These are phyloP conservation scores for Choristoneura fumiferana DNA, from an alignment of 1,140 invertebrate species.

Conservation along the genomic window DNA sequence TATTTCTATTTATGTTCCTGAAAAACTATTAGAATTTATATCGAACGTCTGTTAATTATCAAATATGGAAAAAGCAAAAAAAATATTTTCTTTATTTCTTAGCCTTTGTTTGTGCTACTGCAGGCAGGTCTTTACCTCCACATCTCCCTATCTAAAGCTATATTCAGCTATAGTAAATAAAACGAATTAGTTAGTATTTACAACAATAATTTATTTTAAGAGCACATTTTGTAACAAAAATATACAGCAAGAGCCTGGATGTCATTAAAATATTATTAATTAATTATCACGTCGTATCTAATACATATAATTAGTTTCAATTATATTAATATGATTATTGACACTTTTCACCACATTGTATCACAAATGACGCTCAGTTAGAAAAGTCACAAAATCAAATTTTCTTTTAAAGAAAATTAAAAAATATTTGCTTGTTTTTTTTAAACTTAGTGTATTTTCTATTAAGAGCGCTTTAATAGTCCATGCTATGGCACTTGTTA, in stretches of 20 bases:
- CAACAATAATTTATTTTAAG: conserved; percentile 14
- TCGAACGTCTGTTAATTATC: too few species aligned
- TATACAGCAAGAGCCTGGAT: background rate
- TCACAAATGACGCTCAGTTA: conserved; percentile 4
- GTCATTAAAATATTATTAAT: background rate
- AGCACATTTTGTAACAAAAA: conserved; percentile 2
- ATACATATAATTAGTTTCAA: conserved; percentile 1
- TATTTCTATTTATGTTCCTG: too few species aligned
- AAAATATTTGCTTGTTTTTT: too few species aligned
- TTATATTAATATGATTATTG: background rate
- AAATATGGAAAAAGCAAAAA: too few species aligned
- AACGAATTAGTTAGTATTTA: conserved; percentile 6
- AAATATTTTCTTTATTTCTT: too few species aligned
- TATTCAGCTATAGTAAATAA: background rate
- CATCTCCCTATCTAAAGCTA: too few species aligned
- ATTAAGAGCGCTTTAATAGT: background rate
- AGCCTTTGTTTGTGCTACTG: too few species aligned
- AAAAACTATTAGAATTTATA: too few species aligned
- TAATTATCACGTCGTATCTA: background rate
- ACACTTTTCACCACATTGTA: background rate
- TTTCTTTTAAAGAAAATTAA: too few species aligned
- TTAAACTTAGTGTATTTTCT: too few species aligned
- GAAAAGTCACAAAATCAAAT: too few species aligned
- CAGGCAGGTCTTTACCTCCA: too few species aligned
- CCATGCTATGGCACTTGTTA: conserved; percentile 26